A percentile compares a stretch with the other conserved stretches of the same genome.
Conservation (phyloP, 2,113 vertebrate genomes). For the Anser cygnoides region DNA sequence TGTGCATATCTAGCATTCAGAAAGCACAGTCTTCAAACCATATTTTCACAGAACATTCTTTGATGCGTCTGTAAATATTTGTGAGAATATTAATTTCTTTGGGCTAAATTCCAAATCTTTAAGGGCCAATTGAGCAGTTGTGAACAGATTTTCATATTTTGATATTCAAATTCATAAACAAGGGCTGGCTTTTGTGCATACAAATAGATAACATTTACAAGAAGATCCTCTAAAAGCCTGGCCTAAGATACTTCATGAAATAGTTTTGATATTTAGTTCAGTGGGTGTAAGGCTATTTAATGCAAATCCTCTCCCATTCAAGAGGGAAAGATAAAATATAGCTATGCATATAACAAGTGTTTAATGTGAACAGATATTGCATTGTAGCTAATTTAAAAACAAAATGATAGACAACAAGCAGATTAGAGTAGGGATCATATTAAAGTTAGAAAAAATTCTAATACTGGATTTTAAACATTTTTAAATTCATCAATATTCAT, state of each 20-base stretch:
- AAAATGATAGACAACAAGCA: background rate
- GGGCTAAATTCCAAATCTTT: background rate
- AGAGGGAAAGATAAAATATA: background rate
- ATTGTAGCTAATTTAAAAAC: background rate
- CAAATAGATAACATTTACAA: background rate
- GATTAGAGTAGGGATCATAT: background rate
- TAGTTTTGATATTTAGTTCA: background rate
- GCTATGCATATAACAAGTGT: background rate
- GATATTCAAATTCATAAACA: background rate
- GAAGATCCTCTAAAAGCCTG: background rate
- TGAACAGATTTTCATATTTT: background rate
- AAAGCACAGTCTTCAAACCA: background rate
- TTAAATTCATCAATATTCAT: background rate
- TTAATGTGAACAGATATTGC: background rate
- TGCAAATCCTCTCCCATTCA: background rate
- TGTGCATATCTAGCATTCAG: background rate
- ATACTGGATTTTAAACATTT: background rate
- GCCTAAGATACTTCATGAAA: background rate
- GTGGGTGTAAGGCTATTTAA: fast-evolving
- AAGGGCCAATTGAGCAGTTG: background rate
- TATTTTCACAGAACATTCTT: background rate
- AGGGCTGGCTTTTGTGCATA: background rate
- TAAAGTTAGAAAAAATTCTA: background rate
- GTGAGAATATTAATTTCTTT: background rate
- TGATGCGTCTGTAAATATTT: background rate